Evolutionary conservation across 2,888 invertebrate species (phyloP), one percentile per base, ranked within the genome.

Genomic region (Catotricha subobsoleta): DNA sequence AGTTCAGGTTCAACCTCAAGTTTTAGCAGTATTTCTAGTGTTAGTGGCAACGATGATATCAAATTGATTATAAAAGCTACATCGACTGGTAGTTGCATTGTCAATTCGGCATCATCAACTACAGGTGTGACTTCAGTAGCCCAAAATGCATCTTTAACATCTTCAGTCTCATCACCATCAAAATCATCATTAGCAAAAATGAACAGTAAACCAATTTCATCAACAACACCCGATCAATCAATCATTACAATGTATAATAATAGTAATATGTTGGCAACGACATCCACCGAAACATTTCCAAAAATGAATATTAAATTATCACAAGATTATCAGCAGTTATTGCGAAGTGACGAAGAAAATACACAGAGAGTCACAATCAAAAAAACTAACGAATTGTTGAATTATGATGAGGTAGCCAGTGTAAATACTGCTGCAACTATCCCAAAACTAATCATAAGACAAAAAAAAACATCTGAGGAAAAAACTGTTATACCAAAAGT

Each of bases 161-260:
- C 16, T 19, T 13, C 30, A 16, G 34, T 41, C 36, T 52, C 48
- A 48, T 58, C 58, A 43, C 52, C 57, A 50, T 52, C 61, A 48
- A 61, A 60, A 44, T 54, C 50, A 50, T 51, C 67, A 29, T 62
- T 62, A 27, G 67, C 66, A 56, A 50, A 67, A 46, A 66, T 65
- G 47, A 67, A 66, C 15, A 29, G 18, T 19, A 18, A 27, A 1
- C 13, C 39, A 18, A 18, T 38, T 3, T 28, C 39, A 39, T 72
- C 67, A 55, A 69, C 64, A 51, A 64, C 71, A 25, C 25, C 25
- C 6, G 10, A 8, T 6, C 49, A 51, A 58, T 54, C 30, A 54
- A 52, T 16, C 54, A 51, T 25, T 53, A 55, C 34, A 59, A 64
- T n/a, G n/a, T n/a, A n/a, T n/a, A n/a, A n/a, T n/a, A n/a, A n/a